Percentiles rank a stretch among this genome's conserved stretches.
Evolutionary conservation across 2,113 vertebrate species (phyloP).

Genomic region (Trematomus loennbergii): DNA sequence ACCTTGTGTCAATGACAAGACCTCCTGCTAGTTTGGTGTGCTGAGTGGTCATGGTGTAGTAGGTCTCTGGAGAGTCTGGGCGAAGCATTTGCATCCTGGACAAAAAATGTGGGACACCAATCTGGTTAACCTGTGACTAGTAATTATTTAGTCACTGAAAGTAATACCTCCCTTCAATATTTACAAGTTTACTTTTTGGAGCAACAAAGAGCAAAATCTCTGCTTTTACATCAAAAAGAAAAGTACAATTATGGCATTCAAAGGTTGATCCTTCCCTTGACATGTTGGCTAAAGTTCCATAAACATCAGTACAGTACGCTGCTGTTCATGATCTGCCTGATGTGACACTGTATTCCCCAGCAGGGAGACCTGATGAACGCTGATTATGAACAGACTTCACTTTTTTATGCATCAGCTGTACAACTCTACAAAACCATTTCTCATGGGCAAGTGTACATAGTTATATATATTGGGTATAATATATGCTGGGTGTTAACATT

Average conservation of each 20-base stretch:
- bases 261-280: not conserved
- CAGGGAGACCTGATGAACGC: not conserved
- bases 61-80: constrained; percentile 67
- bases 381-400: not conserved
- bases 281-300: not conserved
- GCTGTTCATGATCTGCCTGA: not conserved
- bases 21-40: constrained; percentile 50
- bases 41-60: constrained; percentile 60
- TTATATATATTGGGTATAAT: not conserved
- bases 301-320: not conserved
- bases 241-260: not conserved
- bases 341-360: not conserved
- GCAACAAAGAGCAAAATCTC: not conserved
- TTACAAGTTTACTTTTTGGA: not conserved
- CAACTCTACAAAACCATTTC: not conserved
- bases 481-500: not conserved
- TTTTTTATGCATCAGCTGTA: too few species aligned
- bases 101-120: not conserved
- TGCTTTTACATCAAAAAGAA: not conserved
- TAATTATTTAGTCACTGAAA: not conserved
- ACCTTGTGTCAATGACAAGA: constrained; percentile 52
- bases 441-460: not conserved
- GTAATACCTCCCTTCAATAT: not conserved
- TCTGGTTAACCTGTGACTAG: not conserved
- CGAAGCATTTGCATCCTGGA: constrained; percentile 61